Evolutionary conservation across 2,888 invertebrate species (phyloP).

Genomic region (Xylota segnis): DNA sequence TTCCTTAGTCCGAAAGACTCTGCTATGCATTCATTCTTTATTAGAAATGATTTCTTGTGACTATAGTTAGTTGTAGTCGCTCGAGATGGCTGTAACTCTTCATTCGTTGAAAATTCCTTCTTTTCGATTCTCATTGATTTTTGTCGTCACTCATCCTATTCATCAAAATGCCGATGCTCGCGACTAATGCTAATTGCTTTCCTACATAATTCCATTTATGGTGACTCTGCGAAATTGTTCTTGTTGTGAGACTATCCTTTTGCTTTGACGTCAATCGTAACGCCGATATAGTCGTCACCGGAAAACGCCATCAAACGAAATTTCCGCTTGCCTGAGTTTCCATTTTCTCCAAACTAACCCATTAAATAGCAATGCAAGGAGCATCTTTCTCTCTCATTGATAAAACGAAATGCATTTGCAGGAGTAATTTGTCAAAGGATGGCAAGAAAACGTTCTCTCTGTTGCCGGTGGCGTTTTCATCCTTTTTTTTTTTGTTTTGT

Average conservation of each 20-base stretch:
- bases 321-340: neutral
- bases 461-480: slow-evolving; percentile 12
- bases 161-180: neutral
- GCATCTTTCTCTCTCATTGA: slow-evolving; percentile 17
- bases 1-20: too few relatives aligned
- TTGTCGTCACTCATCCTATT: neutral
- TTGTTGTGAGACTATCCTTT: neutral
- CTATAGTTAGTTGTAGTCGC: too few relatives aligned
- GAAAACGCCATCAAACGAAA: neutral
- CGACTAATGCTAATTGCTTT: too few relatives aligned
- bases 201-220: too few relatives aligned
- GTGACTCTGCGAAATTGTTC: too few relatives aligned
- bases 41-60: too few relatives aligned
- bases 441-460: slow-evolving; percentile 28
- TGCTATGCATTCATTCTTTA: too few relatives aligned
- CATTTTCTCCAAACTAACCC: neutral
- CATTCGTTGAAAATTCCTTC: too few relatives aligned
- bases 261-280: too few relatives aligned
- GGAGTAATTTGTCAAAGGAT: slow-evolving; percentile 36
- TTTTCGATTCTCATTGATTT: too few relatives aligned
- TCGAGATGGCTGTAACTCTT: too few relatives aligned
- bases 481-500: neutral
- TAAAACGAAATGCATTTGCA: slow-evolving; percentile 23
- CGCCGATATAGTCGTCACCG: too few relatives aligned
- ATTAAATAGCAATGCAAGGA: neutral